Percentiles rank a stretch among this genome's conserved stretches.
Conservation (phyloP, 35 echinoderm and acorn worm genomes). For the Lytechinus variegatus region DNA sequence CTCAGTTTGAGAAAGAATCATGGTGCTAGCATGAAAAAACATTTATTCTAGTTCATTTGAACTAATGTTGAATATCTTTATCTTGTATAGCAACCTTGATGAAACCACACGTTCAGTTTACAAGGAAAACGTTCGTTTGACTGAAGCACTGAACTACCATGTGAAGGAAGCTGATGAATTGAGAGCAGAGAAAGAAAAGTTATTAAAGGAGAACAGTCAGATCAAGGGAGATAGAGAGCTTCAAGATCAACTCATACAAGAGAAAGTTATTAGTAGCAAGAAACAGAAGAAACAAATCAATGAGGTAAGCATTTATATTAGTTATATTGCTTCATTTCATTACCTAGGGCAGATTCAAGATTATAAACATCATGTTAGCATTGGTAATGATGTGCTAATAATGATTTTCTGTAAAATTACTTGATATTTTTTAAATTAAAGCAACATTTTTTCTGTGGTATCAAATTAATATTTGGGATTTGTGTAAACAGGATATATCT, state of each 20-base stretch:
- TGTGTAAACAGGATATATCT: no score
- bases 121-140: slow-evolving; percentile 96
- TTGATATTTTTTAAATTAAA: no score
- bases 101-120: slow-evolving; percentile 97
- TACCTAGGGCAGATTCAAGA: no score
- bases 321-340: no score
- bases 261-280: slow-evolving; percentile 82
- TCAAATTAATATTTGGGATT: no score
- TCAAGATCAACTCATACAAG: slow-evolving; percentile 88
- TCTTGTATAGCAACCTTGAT: slow-evolving; percentile 82
- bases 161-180: slow-evolving; percentile 94
- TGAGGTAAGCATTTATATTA: slow-evolving; percentile 60
- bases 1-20: no score
- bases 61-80: background rate
- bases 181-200: slow-evolving; percentile 72
- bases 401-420: no score
- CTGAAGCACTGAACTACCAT: slow-evolving; percentile 93
- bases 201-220: slow-evolving; percentile 75
- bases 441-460: no score
- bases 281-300: slow-evolving; percentile 91
- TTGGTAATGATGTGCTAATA: no score
- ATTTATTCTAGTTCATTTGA: no score
- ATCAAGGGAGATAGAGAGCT: slow-evolving; percentile 88
- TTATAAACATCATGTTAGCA: no score
- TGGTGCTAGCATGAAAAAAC: no score